Percentiles rank a stretch among this genome's conserved stretches.
Evolutionary conservation across 2,888 invertebrate species (phyloP).

Genomic region (Hydropsyche betteni): DNA sequence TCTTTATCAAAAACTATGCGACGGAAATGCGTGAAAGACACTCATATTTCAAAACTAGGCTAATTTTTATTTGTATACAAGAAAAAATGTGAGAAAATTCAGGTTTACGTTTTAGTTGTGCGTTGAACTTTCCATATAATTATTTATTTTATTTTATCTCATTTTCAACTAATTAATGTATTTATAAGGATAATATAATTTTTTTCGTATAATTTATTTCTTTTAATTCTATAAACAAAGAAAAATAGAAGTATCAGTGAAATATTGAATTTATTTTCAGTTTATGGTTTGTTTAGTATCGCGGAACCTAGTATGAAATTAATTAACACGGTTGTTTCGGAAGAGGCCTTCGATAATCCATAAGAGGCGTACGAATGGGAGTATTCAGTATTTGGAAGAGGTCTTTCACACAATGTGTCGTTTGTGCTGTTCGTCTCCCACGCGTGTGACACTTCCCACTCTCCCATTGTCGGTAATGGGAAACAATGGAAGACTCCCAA

Average conservation of each 20-base stretch:
- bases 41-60: too few species aligned
- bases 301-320: too few species aligned
- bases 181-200: too few species aligned
- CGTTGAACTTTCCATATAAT: not conserved
- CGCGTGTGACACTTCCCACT: conserved; percentile 28
- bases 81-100: not conserved
- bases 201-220: too few species aligned
- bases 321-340: too few species aligned
- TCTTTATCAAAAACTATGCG: conserved; percentile 14
- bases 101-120: not conserved
- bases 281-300: too few species aligned
- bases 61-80: too few species aligned
- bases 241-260: too few species aligned
- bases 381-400: not conserved
- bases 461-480: conserved; percentile 6
- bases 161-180: not conserved
- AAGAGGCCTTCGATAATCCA: too few species aligned
- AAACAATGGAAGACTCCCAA: conserved; percentile 11
- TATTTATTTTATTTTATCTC: not conserved
- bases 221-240: too few species aligned
- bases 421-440: conserved; percentile 9
- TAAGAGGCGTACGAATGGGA: not conserved
- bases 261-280: too few species aligned
- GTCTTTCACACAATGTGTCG: conserved; percentile 24
- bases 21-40: not conserved